Evolutionary conservation across 53 echinoderm and acorn worm species (phyloP).

Genomic region (Hippasteria phrygiana): DNA sequence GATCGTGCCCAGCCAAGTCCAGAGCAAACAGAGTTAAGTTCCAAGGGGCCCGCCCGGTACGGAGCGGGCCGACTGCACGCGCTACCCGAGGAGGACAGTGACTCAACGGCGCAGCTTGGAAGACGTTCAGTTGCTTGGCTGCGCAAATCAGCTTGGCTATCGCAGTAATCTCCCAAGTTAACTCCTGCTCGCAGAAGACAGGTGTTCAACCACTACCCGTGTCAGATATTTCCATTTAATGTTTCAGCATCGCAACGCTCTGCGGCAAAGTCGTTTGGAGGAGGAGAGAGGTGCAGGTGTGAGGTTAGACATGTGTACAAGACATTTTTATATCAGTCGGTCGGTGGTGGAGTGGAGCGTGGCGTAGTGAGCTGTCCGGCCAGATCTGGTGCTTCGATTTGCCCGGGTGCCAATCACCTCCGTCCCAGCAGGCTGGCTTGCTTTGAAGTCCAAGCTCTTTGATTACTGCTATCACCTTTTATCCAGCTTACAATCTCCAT

Average conservation of each 20-base stretch:
- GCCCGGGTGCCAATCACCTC: constrained; percentile 57
- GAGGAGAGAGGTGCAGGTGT: constrained; percentile 48
- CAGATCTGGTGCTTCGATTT: not conserved
- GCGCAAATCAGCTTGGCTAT: constrained; percentile 41
- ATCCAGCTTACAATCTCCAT: constrained; percentile 52
- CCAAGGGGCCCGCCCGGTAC: constrained; percentile 30
- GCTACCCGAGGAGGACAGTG: not conserved
- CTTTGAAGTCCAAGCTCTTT: constrained; percentile 34
- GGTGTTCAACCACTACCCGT: constrained; percentile 39
- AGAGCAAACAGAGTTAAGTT: constrained; percentile 46
- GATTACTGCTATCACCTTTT: constrained; percentile 42
- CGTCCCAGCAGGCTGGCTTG: constrained; percentile 30
- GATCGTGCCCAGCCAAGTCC: constrained; percentile 29
- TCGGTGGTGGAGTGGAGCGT: not conserved
- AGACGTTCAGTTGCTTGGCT: constrained; percentile 43
- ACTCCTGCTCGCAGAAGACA: constrained; percentile 40
- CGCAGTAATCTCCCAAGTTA: constrained; percentile 48
- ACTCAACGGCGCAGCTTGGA: not conserved
- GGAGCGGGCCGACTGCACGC: constrained; percentile 24
- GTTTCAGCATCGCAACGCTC: constrained; percentile 39
- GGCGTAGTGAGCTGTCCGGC: not conserved
- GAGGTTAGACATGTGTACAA: constrained; percentile 29
- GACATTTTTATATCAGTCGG: constrained; percentile 54
- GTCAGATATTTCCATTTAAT: constrained; percentile 60
- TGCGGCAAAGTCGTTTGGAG: constrained; percentile 25